Conservation (phyloP, 2,797 vertebrate species). For the Sebastes matsubarae region DNA sequence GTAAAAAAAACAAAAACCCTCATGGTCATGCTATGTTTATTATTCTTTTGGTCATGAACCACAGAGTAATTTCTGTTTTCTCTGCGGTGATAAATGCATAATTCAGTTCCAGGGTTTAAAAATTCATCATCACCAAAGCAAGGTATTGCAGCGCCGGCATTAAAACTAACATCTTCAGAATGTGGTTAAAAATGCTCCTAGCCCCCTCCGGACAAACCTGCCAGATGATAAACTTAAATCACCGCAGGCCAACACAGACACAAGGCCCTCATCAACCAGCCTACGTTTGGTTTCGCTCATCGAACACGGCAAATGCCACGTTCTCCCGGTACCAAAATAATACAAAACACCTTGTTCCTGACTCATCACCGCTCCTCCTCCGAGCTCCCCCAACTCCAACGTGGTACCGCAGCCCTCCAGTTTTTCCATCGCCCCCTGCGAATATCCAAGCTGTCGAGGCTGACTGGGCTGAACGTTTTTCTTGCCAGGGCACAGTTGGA, state of each 20-base stretch:
- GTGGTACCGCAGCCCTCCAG: constrained; percentile 66
- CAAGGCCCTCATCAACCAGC: neutral
- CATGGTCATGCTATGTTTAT: neutral
- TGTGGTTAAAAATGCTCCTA: constrained; percentile 18
- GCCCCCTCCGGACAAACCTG: constrained; percentile 27
- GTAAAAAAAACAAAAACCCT: neutral
- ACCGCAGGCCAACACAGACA: constrained; percentile 22
- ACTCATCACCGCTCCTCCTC: constrained; percentile 55
- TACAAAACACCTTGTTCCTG: constrained; percentile 65
- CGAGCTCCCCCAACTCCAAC: constrained; percentile 57
- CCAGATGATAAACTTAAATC: constrained; percentile 39
- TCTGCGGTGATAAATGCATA: constrained; percentile 29
- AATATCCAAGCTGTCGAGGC: constrained; percentile 85
- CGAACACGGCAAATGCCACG: constrained; percentile 56
- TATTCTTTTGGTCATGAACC: neutral
- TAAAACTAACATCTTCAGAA: constrained; percentile 21
- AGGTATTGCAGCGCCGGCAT: constrained; percentile 8
- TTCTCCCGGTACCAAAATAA: constrained; percentile 66
- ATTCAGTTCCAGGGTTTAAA: constrained; percentile 41
- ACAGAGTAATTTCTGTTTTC: constrained; percentile 9
- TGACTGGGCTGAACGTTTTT: constrained; percentile 73
- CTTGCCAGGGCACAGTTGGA: constrained; percentile 85
- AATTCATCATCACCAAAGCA: constrained; percentile 26
- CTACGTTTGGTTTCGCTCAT: constrained; percentile 40
- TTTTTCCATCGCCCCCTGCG: constrained; percentile 81